Evolutionary conservation across 2,888 invertebrate species (phyloP), one percentile per base, ranked within the genome.

Genomic region (Callyntrura guangdongensis): DNA sequence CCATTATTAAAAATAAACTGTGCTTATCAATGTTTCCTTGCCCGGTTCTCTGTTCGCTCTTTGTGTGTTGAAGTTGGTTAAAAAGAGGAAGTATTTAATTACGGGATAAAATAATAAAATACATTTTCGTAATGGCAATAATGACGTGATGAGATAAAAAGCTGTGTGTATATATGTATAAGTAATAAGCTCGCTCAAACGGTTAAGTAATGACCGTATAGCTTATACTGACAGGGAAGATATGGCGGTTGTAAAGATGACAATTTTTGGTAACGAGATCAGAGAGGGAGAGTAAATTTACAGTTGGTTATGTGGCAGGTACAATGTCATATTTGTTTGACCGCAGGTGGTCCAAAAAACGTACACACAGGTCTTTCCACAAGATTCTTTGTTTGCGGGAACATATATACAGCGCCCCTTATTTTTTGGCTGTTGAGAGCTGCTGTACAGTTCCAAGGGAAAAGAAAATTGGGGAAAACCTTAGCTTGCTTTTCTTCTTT

Each of bases 111-210:
- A 74, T 74, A 20, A 72, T n/a, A 72, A 27, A 77, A 53, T 49
- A 25, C 6, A 53, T 36, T 59, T 59, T n/a, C 53, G 17, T 61
- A 82, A 82, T 82, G 17, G 17, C 0, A 17, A 45, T 59, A 82
- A 61, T 82, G 45, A 82, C 47, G 61, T 82, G 61, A 82, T 59
- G 81, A 82, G 81, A 82, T 82, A 61, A 82, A 82, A 61, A 77
- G 45, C 45, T 6, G 59, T 82, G 45, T 59, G n/a, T n/a, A n/a
- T n/a, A n/a, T n/a, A n/a, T 61, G 17, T 22, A 25, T 64, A 12
- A 47, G n/a, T 61, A 56, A 79, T 79, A 0, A 53, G 0, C 12
- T 6, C 2, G 36, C 36, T 36, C 36, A 36, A 36, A 36, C 36
- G 36, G 36, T 74, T 36, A 36, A 6, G 36, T 36, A n/a, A 45